phyloP scores from a whole-genome alignment of 2,888 invertebrate species.

The Oxycera nigricornis region DNA sequence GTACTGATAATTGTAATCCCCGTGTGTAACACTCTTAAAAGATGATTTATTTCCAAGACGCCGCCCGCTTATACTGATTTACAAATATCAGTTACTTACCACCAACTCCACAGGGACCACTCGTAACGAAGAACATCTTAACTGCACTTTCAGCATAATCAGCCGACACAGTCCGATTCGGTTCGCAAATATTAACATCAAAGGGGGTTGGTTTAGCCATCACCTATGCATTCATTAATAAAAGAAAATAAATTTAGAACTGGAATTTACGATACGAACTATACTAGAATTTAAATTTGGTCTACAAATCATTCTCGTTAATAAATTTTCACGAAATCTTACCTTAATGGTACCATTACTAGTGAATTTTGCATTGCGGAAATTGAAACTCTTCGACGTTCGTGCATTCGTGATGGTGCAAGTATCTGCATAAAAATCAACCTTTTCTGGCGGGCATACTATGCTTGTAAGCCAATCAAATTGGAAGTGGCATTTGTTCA shows the following conservation, averaged over 20 bases:
- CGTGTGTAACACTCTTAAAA: too few relatives aligned
- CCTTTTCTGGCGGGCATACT: slow-evolving; percentile 59
- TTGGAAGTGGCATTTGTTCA: slow-evolving; percentile 57
- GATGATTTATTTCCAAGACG: too few relatives aligned
- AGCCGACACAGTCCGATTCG: slow-evolving; percentile 54
- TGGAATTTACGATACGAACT: too few relatives aligned
- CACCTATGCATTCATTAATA: slow-evolving; percentile 53
- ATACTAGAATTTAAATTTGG: not conserved
- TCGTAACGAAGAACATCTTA: slow-evolving; percentile 57
- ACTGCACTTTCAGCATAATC: slow-evolving; percentile 59
- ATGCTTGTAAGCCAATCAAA: slow-evolving; percentile 61
- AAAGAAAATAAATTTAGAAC: slow-evolving; percentile 25
- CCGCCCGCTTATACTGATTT: too few relatives aligned
- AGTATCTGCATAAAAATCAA: slow-evolving; percentile 54
- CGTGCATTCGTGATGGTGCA: slow-evolving; percentile 60
- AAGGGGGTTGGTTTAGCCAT: slow-evolving; percentile 48
- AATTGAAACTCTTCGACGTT: slow-evolving; percentile 53
- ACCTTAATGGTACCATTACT: slow-evolving; percentile 57
- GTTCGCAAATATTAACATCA: slow-evolving; percentile 55
- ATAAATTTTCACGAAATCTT: slow-evolving; percentile 42
- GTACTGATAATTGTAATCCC: too few relatives aligned
- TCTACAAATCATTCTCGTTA: too few relatives aligned
- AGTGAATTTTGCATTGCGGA: slow-evolving; percentile 56
- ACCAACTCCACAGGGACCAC: slow-evolving; percentile 55
- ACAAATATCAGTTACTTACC: slow-evolving; percentile 50